phyloP scores from a whole-genome alignment of 2,797 vertebrate species.

The Catamblyrhynchus diadema region DNA sequence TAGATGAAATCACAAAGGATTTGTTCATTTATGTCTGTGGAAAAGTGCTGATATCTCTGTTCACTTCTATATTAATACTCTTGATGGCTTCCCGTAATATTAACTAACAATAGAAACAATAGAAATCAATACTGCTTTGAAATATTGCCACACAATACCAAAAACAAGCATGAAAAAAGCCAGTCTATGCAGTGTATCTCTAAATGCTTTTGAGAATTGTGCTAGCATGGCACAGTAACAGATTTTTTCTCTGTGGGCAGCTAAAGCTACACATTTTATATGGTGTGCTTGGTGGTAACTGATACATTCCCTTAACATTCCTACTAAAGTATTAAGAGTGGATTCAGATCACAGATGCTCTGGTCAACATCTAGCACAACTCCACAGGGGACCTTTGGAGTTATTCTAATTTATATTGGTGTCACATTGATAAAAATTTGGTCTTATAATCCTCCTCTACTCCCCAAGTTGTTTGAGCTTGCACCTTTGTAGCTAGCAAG shows the following conservation, averaged over 20 bases:
- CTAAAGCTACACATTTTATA: slow-evolving; percentile 42
- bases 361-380: background rate
- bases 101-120: slow-evolving; percentile 66
- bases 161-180: slow-evolving; percentile 53
- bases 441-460: background rate
- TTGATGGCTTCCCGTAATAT: slow-evolving; percentile 63
- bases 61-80: slow-evolving; percentile 35
- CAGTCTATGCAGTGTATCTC: background rate
- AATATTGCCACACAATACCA: slow-evolving; percentile 34
- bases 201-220: slow-evolving; percentile 34
- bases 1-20: background rate
- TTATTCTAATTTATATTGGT: background rate
- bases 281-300: background rate
- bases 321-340: slow-evolving; percentile 33
- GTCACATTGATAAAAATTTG: background rate
- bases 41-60: slow-evolving; percentile 57
- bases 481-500: slow-evolving; percentile 28
- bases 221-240: background rate
- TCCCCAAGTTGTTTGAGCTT: slow-evolving; percentile 12
- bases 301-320: slow-evolving; percentile 30
- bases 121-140: slow-evolving; percentile 70
- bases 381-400: background rate
- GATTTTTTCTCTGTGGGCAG: background rate
- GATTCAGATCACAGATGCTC: background rate
- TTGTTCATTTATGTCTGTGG: background rate